Conservation (phyloP, 2,113 vertebrate genomes). For the Coturnix japonica region DNA sequence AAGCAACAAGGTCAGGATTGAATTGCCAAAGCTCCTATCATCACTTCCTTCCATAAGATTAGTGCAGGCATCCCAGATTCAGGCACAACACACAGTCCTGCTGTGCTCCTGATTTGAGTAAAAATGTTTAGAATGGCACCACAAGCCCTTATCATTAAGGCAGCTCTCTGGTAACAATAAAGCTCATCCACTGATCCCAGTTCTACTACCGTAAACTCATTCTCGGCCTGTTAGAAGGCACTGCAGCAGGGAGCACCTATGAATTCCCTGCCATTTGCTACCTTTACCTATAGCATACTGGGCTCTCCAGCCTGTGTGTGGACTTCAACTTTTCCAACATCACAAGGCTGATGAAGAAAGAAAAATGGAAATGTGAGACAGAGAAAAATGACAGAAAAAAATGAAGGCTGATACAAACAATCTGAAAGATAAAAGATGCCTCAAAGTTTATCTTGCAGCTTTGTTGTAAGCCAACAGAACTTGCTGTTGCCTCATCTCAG, state of each 20-base stretch:
- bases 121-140: not conserved
- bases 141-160: not conserved
- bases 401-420: not conserved
- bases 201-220: not conserved
- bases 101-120: not conserved
- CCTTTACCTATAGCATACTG: not conserved
- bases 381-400: conserved; percentile 16
- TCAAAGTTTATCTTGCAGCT: conserved; percentile 1
- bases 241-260: fast-evolving
- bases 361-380: not conserved
- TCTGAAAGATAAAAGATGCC: conserved; percentile 5
- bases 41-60: not conserved
- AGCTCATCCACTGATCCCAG: not conserved
- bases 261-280: not conserved
- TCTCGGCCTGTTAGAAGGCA: not conserved
- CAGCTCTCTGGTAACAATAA: not conserved
- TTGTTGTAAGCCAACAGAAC: not conserved
- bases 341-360: not conserved
- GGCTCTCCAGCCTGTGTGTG: not conserved
- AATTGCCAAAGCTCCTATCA: not conserved
- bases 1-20: not conserved
- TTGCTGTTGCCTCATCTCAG: conserved; percentile 5
- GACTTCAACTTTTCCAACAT: not conserved
- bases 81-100: not conserved
- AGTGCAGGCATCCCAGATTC: not conserved